phyloP scores from a whole-genome alignment of 2,888 invertebrate species.

The Sturmia bella region DNA sequence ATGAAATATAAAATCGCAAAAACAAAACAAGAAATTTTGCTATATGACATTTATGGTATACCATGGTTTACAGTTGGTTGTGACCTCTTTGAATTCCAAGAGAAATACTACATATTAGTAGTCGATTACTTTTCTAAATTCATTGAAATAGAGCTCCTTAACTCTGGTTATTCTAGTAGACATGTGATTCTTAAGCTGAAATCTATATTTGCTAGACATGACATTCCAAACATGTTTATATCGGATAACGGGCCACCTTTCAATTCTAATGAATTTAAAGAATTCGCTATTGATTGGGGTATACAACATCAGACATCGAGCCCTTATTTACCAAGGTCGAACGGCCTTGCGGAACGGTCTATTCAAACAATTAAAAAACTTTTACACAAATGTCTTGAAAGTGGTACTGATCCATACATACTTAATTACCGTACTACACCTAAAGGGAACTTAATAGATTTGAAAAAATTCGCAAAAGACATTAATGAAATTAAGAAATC shows the following conservation, averaged over 20 bases:
- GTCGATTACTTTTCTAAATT: constrained; percentile 31
- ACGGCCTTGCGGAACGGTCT: constrained; percentile 39
- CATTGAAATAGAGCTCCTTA: constrained; percentile 32
- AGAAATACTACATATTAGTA: constrained; percentile 17
- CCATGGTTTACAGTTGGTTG: constrained; percentile 26
- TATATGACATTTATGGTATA: constrained; percentile 13
- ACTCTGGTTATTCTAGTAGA: constrained; percentile 28
- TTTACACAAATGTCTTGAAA: constrained; percentile 31
- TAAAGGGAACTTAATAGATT: constrained; percentile 16
- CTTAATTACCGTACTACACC: constrained; percentile 19
- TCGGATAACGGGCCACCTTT: constrained; percentile 43
- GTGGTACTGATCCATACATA: constrained; percentile 31
- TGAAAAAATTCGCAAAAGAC: constrained; percentile 25
- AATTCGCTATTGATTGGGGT: constrained; percentile 21
- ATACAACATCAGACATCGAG: constrained; percentile 34
- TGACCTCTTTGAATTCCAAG: constrained; percentile 19
- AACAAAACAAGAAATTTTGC: constrained; percentile 12
- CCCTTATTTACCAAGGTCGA: constrained; percentile 35
- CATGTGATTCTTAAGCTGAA: constrained; percentile 43
- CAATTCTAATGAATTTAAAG: constrained; percentile 16
- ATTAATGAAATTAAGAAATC: constrained; percentile 32
- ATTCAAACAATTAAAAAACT: constrained; percentile 41
- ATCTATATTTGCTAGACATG: constrained; percentile 44
- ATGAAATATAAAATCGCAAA: constrained; percentile 24
- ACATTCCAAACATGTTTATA: constrained; percentile 29